phyloP scores from a whole-genome alignment of 2,797 vertebrate species.

The Podargus strigoides region DNA sequence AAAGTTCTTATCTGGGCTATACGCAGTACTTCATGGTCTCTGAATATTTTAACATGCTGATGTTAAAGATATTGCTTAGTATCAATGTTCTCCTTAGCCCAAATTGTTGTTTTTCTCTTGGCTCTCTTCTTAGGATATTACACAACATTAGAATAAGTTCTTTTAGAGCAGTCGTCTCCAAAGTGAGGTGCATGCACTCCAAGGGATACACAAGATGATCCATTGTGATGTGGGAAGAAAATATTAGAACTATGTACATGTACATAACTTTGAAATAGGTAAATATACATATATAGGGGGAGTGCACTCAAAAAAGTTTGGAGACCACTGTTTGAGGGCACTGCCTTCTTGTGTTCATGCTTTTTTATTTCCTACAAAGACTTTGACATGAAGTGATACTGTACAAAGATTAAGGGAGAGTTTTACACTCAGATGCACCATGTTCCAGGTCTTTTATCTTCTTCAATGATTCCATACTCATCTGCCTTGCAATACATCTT shows the following conservation, averaged over 20 bases:
- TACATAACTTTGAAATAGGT: not conserved
- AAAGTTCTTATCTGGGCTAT: not conserved
- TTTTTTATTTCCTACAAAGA: not conserved
- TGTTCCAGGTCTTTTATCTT: not conserved
- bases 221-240: not conserved
- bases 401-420: not conserved
- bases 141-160: not conserved
- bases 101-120: not conserved
- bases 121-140: not conserved
- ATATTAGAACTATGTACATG: not conserved
- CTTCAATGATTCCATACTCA: not conserved
- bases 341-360: accelerated
- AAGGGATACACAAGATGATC: not conserved
- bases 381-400: not conserved
- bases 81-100: not conserved
- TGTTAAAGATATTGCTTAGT: not conserved
- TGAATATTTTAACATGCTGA: not conserved
- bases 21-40: not conserved
- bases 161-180: not conserved
- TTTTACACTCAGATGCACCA: not conserved
- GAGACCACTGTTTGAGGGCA: accelerated
- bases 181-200: not conserved
- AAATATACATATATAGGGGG: not conserved
- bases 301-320: not conserved
- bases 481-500: not conserved